A percentile compares a stretch with the other conserved stretches of the same genome.
Evolutionary conservation across 2,797 vertebrate genomes (phyloP).

Genomic region (Crypturellus tataupa): DNA sequence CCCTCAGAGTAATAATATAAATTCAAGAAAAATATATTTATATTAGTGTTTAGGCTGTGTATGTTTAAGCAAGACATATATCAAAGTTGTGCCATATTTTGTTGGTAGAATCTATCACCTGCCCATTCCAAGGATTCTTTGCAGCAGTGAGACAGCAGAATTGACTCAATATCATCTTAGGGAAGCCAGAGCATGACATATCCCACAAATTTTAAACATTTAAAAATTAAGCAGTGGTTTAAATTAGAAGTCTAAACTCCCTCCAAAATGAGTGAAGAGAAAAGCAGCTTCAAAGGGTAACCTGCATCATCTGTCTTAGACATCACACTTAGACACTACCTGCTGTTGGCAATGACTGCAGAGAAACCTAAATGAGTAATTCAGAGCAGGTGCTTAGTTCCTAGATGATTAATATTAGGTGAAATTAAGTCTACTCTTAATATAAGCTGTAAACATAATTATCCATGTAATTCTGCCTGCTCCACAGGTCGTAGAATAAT

Average conservation of each 20-base stretch:
- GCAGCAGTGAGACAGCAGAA: neutral
- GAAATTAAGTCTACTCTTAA: neutral
- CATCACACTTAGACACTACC: neutral
- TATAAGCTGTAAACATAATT: neutral
- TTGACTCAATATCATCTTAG: neutral
- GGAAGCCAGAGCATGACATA: neutral
- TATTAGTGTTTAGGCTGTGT: neutral
- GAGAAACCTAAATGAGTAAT: neutral
- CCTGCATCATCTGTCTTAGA: neutral
- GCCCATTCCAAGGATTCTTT: neutral
- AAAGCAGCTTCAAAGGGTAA: neutral
- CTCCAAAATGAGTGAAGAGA: neutral
- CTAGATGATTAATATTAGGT: neutral
- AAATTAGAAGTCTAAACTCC: neutral
- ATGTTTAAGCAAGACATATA: neutral
- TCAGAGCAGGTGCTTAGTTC: neutral
- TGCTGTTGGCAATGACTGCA: neutral
- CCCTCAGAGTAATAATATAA: neutral
- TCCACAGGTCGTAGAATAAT: neutral
- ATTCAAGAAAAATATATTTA: neutral
- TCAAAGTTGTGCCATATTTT: too few relatives aligned
- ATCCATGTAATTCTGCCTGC: neutral
- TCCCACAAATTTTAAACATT: neutral
- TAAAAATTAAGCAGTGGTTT: neutral
- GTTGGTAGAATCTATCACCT: neutral